phyloP scores from a whole-genome alignment of 2,113 vertebrate genomes.

The Petaurus breviceps region DNA sequence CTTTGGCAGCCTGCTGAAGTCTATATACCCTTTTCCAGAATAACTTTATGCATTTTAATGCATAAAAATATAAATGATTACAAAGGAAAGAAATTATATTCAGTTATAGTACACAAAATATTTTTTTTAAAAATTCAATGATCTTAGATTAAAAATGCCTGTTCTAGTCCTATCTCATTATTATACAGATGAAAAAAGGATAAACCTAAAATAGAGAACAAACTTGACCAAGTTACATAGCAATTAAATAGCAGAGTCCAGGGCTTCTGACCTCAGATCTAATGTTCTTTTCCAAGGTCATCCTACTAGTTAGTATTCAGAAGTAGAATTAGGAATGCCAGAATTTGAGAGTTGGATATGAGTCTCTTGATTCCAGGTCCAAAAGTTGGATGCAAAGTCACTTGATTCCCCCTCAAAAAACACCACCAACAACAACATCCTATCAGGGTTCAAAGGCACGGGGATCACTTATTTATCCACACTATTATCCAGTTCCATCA shows the following conservation, averaged over 20 bases:
- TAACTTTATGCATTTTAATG: too few relatives aligned
- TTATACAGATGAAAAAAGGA: background rate
- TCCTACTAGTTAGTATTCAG: background rate
- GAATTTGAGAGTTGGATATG: background rate
- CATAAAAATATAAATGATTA: background rate
- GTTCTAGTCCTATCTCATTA: background rate
- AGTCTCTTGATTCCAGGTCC: background rate
- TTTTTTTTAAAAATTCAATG: background rate
- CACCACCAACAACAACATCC: background rate
- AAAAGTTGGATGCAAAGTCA: background rate
- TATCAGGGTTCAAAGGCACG: background rate
- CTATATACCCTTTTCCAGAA: background rate
- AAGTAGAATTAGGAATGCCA: background rate
- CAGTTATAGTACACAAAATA: background rate
- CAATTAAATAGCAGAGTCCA: background rate
- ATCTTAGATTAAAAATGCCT: too few relatives aligned
- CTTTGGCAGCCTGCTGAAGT: background rate
- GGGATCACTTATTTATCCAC: background rate
- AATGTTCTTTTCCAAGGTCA: background rate
- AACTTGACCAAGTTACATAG: background rate
- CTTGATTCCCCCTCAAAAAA: background rate
- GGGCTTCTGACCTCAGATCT: background rate
- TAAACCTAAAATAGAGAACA: background rate
- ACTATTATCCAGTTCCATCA: background rate
- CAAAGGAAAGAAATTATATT: background rate